These are phyloP conservation scores for Galerucella pusilla DNA, from an alignment of 2,888 invertebrate genomes.

Conservation along the genomic window DNA sequence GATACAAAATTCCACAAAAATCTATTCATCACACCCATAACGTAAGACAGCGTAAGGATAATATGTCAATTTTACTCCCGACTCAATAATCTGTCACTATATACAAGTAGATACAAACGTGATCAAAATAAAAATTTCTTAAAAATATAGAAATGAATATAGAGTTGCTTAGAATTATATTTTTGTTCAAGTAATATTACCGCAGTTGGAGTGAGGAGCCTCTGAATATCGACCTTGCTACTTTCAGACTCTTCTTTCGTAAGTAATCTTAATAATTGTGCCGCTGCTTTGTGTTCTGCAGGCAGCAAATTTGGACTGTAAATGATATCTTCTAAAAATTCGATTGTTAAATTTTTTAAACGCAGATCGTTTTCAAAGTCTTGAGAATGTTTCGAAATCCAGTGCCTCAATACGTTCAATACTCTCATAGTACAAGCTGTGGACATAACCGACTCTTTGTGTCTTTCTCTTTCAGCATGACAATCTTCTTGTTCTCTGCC, in stretches of 20 bases:
- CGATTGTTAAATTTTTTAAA: conserved; percentile 81
- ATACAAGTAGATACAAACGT: too few relatives aligned
- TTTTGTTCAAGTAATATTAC: conserved; percentile 63
- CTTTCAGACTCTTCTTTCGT: conserved; percentile 78
- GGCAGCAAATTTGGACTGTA: conserved; percentile 85
- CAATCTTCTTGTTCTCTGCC: conserved; percentile 60
- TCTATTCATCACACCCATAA: too few relatives aligned
- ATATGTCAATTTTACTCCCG: too few relatives aligned
- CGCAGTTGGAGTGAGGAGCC: conserved; percentile 75
- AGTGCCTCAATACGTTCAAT: conserved; percentile 88
- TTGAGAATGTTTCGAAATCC: conserved; percentile 92
- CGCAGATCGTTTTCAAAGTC: conserved; percentile 85
- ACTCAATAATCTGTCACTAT: too few relatives aligned
- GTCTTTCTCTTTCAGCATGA: conserved; percentile 66
- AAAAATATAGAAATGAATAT: too few relatives aligned
- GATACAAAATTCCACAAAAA: too few relatives aligned
- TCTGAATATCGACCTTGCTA: conserved; percentile 75
- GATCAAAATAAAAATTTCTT: too few relatives aligned
- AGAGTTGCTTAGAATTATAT: background rate
- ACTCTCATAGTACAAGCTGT: conserved; percentile 96
- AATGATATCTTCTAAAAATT: conserved; percentile 89
- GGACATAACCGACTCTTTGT: conserved; percentile 83
- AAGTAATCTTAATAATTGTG: conserved; percentile 81
- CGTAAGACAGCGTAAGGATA: too few relatives aligned
- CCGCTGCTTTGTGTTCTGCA: conserved; percentile 90